These are phyloP conservation scores for Ischnus inquisitorius DNA, from an alignment of 2,888 invertebrate genomes.

Conservation along the genomic window DNA sequence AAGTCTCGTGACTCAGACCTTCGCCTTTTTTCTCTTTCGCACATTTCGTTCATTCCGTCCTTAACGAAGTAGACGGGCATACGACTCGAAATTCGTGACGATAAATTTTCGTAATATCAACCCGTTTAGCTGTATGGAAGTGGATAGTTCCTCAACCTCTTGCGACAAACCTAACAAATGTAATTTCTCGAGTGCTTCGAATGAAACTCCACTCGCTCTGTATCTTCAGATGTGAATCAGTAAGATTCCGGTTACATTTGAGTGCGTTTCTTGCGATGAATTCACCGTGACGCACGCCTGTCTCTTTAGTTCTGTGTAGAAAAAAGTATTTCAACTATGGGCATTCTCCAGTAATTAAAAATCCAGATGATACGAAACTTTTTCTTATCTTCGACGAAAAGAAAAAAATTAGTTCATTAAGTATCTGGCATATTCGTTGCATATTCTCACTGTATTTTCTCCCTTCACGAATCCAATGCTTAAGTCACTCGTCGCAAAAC, in stretches of 20 bases:
- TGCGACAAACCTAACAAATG: slow-evolving; percentile 32
- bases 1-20: slow-evolving; percentile 20
- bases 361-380: not conserved
- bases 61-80: slow-evolving; percentile 26
- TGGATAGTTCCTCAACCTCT: slow-evolving; percentile 1
- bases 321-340: not conserved
- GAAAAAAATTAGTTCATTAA: too few species aligned
- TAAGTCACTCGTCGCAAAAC: too few species aligned
- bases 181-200: slow-evolving; percentile 51
- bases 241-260: not conserved
- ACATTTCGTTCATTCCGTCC: slow-evolving; percentile 27
- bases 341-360: not conserved
- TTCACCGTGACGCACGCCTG: too few species aligned
- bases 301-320: not conserved
- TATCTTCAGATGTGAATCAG: not conserved
- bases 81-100: not conserved
- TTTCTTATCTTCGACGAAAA: not conserved
- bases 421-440: too few species aligned
- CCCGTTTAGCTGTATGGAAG: slow-evolving; percentile 20
- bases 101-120: slow-evolving; percentile 22
- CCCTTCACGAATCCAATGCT: too few species aligned
- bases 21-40: not conserved
- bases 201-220: slow-evolving; percentile 13
- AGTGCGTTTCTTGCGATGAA: too few species aligned
- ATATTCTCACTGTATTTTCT: too few species aligned